A percentile compares a stretch with the other conserved stretches of the same genome.
Conservation (phyloP, 2,888 invertebrate genomes). For the Melinaea menophilus region DNA sequence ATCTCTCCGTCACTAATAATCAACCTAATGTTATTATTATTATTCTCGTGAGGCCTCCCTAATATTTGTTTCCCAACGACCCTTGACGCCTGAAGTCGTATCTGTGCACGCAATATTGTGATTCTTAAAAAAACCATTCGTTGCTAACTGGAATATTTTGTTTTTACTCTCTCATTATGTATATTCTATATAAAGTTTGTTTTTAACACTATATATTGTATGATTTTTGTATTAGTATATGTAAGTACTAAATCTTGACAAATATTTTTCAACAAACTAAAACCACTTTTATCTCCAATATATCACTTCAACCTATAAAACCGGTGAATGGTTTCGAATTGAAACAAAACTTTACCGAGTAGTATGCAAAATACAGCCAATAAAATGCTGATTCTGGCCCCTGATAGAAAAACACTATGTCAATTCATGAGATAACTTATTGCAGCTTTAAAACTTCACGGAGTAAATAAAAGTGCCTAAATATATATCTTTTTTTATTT, state of each 20-base stretch:
- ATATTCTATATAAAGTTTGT: too few relatives aligned
- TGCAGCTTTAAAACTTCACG: not conserved
- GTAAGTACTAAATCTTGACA: not conserved
- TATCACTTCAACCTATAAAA: not conserved
- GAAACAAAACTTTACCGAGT: constrained; percentile 5
- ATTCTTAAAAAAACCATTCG: not conserved
- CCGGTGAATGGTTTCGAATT: not conserved
- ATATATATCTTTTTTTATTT: not conserved
- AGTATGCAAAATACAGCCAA: constrained; percentile 2
- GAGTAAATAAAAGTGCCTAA: not conserved
- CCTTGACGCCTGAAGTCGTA: constrained; percentile 21
- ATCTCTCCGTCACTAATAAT: not conserved
- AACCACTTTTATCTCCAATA: not conserved
- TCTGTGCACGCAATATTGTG: constrained; percentile 23
- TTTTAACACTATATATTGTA: too few relatives aligned
- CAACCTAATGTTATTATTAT: not conserved
- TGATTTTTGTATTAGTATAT: too few relatives aligned
- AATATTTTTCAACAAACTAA: not conserved
- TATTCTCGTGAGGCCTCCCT: not conserved
- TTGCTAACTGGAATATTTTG: not conserved
- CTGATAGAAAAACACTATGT: not conserved
- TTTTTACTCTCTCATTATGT: too few relatives aligned
- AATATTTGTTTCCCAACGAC: constrained; percentile 11
- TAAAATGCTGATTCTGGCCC: not conserved
- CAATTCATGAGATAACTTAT: not conserved